Conservation (phyloP, 2,888 invertebrate genomes). For the Sphaerophoria rueppellii region DNA sequence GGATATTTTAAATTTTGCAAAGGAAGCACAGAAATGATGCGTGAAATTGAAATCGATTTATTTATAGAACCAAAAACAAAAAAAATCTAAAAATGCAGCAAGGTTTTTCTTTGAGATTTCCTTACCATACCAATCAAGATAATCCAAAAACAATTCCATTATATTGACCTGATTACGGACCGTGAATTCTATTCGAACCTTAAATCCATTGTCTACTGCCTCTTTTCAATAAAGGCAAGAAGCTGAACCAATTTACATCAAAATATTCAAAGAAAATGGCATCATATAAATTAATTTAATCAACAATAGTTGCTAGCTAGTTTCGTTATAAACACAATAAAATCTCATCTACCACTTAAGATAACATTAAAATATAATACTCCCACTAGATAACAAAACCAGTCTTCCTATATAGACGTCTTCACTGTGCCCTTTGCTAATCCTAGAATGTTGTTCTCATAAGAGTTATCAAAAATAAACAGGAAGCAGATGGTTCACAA, state of each 20-base stretch:
- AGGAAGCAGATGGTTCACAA: slow-evolving; percentile 53
- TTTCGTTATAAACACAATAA: neutral
- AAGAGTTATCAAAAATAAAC: slow-evolving; percentile 44
- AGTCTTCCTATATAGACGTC: neutral
- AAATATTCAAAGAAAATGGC: neutral
- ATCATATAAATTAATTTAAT: slow-evolving; percentile 17
- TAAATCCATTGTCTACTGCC: neutral
- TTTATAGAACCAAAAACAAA: neutral
- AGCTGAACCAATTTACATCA: neutral
- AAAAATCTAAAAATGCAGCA: too few relatives aligned
- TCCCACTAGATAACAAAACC: neutral
- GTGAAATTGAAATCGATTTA: slow-evolving; percentile 50
- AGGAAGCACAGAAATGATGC: neutral
- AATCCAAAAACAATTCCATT: neutral
- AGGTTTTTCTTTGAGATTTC: neutral
- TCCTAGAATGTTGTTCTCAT: neutral
- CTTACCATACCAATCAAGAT: neutral
- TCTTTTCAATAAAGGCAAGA: neutral
- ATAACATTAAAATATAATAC: slow-evolving; percentile 1
- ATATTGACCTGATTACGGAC: neutral
- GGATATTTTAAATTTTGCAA: neutral
- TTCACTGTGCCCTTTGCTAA: neutral
- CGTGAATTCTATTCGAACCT: neutral
- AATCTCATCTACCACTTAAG: slow-evolving; percentile 27
- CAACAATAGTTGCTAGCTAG: neutral